A percentile compares a stretch with the other conserved stretches of the same genome.
These are phyloP conservation scores for Oenanthe melanoleuca DNA, from an alignment of 2,113 vertebrate genomes.

Conservation along the genomic window DNA sequence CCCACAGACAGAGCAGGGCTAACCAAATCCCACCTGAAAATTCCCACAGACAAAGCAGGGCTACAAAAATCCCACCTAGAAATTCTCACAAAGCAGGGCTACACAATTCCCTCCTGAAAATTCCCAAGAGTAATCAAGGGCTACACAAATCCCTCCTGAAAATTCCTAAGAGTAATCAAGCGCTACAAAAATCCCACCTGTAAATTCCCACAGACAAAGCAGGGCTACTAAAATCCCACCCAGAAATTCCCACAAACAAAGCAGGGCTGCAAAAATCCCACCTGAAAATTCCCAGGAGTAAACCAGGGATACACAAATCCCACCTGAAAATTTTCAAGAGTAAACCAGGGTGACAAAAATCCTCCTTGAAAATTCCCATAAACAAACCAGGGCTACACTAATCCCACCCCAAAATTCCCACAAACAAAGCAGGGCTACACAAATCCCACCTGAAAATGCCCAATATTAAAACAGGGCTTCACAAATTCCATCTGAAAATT, in stretches of 20 bases:
- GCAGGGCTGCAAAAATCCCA: fast-evolving
- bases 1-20: too few relatives aligned
- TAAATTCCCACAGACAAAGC: too few relatives aligned
- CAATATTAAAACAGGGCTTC: fast-evolving
- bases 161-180: too few relatives aligned
- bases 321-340: too few relatives aligned
- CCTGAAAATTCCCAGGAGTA: fast-evolving
- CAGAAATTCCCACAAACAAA: neutral
- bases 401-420: too few relatives aligned
- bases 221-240: neutral
- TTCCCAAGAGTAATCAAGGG: neutral
- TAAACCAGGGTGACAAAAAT: too few relatives aligned
- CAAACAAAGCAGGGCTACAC: neutral
- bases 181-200: fast-evolving
- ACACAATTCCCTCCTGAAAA: neutral
- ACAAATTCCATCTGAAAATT: neutral
- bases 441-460: neutral
- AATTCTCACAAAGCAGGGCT: neutral
- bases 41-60: neutral
- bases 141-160: fast-evolving
- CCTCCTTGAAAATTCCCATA: too few relatives aligned
- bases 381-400: neutral
- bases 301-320: too few relatives aligned
- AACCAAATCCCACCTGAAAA: neutral
- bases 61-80: neutral